Conservation (phyloP, 2,888 invertebrate species). For the Chydorus sphaericus region DNA sequence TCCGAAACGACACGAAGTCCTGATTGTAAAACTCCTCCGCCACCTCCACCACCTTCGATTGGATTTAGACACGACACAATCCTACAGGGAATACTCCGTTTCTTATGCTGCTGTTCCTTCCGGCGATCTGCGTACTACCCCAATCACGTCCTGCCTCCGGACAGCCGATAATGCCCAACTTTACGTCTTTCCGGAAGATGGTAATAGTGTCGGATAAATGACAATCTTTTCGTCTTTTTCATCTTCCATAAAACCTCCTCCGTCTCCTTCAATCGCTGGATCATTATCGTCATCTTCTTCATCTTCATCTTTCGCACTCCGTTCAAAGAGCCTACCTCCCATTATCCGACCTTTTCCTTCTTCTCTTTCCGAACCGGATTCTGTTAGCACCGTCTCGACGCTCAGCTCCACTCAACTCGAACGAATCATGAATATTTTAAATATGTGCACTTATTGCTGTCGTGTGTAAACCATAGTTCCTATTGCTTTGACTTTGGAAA, state of each 20-base stretch:
- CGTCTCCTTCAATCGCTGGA: neutral
- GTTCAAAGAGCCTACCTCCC: slow-evolving; percentile 9
- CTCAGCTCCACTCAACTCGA: too few relatives aligned
- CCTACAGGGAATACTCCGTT: slow-evolving; percentile 27
- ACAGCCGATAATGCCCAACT: slow-evolving; percentile 71
- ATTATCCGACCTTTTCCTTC: slow-evolving; percentile 4
- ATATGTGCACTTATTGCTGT: too few relatives aligned
- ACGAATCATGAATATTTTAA: too few relatives aligned
- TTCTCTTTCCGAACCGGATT: slow-evolving; percentile 14
- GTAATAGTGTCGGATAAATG: slow-evolving; percentile 36
- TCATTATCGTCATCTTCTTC: too few relatives aligned
- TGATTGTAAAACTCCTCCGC: slow-evolving; percentile 44
- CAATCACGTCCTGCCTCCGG: slow-evolving; percentile 71
- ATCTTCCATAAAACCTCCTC: neutral
- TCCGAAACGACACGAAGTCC: neutral
- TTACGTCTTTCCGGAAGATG: slow-evolving; percentile 74
- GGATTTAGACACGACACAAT: slow-evolving; percentile 44
- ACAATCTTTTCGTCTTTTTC: slow-evolving; percentile 19
- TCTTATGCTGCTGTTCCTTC: slow-evolving; percentile 7
- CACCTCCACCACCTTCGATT: slow-evolving; percentile 36
- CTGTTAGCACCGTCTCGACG: slow-evolving; percentile 14
- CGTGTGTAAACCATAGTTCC: too few relatives aligned
- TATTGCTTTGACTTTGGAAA: too few relatives aligned
- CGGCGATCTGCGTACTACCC: slow-evolving; percentile 18
- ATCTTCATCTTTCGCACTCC: neutral